Base-by-base conservation (phyloP, 1,140 invertebrate species). In the Apis mellifera region DNA sequence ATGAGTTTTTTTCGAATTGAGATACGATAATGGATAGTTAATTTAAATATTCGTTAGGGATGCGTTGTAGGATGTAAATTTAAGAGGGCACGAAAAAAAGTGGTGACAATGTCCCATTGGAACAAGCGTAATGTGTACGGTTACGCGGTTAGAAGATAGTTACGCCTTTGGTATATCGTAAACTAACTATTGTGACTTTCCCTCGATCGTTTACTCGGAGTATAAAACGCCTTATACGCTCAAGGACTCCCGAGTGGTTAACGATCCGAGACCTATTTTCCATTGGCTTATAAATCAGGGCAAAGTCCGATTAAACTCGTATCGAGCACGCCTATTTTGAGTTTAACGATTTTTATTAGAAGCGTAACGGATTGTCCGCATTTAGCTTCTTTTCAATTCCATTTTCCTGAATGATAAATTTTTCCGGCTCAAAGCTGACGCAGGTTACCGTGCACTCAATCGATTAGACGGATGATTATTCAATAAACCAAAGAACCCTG, bases 261-360 rank as follows among this genome's bases (percentile, higher is more conserved):
- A 82, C 80, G 73, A 78, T 77, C 80, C 80, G 66, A 82, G 74
- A 78, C 66, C 80, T 70, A 82, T 82, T 82, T 78, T 78, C 80
- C 80, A 82, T 82, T 82, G 57, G 80, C 55, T 78, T 78, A 42
- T 70, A 77, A 77, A 78, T 77, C 80, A 78, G 80, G 74, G 66
- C 80, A 70, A 82, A 78, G 80, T 82, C 73, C 80, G 80, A 70
- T 82, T 78, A 78, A 82, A 70, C 80, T 78, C 66, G 57, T 64
- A 78, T 78, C 65, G 64, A 62, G 80, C 65, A 74, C 74, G 64
- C 64, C 73, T 82, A 78, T 78, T 82, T 82, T 70, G 65, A 82
- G 80, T 70, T 69, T 71, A 77, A 82, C 80, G 80, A 77, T 82
- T 82, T 82, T 77, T 76, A 82, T 82, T 77, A 26, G 52, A 62